phyloP scores from a whole-genome alignment of 2,797 vertebrate species.

The Takifugu ocellatus region DNA sequence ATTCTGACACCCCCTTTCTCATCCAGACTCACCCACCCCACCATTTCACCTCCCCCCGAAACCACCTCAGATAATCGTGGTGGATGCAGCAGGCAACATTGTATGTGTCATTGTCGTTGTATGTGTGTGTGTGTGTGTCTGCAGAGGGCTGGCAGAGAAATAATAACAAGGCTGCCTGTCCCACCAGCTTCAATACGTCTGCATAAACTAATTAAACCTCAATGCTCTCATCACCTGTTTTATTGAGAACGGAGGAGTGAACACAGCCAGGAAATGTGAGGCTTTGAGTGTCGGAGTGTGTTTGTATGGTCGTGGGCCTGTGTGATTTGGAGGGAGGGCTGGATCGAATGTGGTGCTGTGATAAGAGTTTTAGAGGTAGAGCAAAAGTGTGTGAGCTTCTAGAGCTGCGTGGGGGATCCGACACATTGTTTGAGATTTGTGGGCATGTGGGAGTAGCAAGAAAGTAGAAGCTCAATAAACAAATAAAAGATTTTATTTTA shows the following conservation, averaged over 20 bases:
- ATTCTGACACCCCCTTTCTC: slow-evolving; percentile 63
- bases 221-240: slow-evolving; percentile 79
- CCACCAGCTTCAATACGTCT: slow-evolving; percentile 85
- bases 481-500: slow-evolving; percentile 4
- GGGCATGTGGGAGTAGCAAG: slow-evolving; percentile 8
- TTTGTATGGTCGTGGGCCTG: slow-evolving; percentile 46
- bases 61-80: slow-evolving; percentile 79
- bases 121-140: slow-evolving; percentile 38
- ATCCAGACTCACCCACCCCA: slow-evolving; percentile 46
- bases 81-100: slow-evolving; percentile 68
- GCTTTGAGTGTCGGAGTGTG: slow-evolving; percentile 45
- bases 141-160: slow-evolving; percentile 76
- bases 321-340: slow-evolving; percentile 34
- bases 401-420: slow-evolving; percentile 24
- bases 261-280: slow-evolving; percentile 55
- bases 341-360: slow-evolving; percentile 46
- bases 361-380: slow-evolving; percentile 31
- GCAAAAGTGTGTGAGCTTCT: slow-evolving; percentile 26
- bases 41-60: slow-evolving; percentile 47
- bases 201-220: slow-evolving; percentile 90
- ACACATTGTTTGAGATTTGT: slow-evolving; percentile 16
- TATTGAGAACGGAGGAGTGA: slow-evolving; percentile 76
- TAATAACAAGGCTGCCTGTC: slow-evolving; percentile 90
- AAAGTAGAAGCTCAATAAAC: slow-evolving; percentile 18
- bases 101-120: slow-evolving; percentile 71